Percentiles rank a stretch among this genome's conserved stretches.
These are phyloP conservation scores for Nothocercus julius DNA, from an alignment of 2,113 vertebrate genomes.

Conservation along the genomic window DNA sequence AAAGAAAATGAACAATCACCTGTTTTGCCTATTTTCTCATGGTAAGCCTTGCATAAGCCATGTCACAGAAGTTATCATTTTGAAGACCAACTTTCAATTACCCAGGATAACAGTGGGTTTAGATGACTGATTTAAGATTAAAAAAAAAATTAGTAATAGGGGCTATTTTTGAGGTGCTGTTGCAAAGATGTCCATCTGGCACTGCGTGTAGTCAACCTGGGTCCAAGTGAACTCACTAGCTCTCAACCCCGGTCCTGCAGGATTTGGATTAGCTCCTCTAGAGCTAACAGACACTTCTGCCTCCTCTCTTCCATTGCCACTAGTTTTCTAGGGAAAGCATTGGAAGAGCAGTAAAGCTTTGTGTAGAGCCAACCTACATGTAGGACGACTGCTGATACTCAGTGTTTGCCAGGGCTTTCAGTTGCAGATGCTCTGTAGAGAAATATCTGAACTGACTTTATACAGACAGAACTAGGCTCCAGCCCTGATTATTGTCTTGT, in stretches of 20 bases:
- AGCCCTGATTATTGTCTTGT: not conserved
- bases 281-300: not conserved
- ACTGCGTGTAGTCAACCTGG: not conserved
- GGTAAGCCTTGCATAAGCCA: not conserved
- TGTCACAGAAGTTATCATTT: not conserved
- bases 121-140: not conserved
- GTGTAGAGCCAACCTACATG: not conserved
- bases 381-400: not conserved
- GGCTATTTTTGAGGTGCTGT: not conserved
- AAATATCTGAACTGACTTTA: not conserved
- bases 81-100: not conserved
- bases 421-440: not conserved
- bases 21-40: not conserved
- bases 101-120: not conserved
- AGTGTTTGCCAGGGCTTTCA: not conserved
- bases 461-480: not conserved
- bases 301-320: not conserved
- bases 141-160: rapidly evolving
- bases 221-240: not conserved
- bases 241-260: not conserved
- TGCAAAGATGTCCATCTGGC: not conserved
- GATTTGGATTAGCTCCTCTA: not conserved
- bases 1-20: not conserved
- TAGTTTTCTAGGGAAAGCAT: not conserved
- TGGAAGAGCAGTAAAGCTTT: not conserved